Percentiles rank a stretch among this genome's conserved stretches.
phyloP scores from a whole-genome alignment of 2,797 vertebrate species.

The Ctenopoma kingsleyae region DNA sequence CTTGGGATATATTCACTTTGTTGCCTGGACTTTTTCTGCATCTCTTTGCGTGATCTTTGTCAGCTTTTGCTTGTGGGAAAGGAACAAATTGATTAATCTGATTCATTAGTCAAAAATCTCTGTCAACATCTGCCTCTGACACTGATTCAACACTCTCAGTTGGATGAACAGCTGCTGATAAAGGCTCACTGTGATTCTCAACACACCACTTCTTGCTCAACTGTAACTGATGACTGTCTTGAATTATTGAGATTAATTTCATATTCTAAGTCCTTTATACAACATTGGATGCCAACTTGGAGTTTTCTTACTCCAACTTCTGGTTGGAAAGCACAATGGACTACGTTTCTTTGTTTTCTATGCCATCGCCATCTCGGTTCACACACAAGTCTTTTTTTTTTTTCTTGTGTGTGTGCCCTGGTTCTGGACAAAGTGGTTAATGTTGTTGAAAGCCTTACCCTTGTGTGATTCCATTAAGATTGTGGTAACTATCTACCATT shows the following conservation, averaged over 20 bases:
- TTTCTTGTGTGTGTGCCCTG: constrained; percentile 1
- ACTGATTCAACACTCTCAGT: neutral
- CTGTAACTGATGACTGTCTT: neutral
- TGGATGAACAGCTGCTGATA: neutral
- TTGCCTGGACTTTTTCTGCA: constrained; percentile 1
- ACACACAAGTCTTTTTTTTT: neutral
- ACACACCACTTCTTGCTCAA: neutral
- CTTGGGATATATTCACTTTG: constrained; percentile 2
- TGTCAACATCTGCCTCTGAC: constrained; percentile 5
- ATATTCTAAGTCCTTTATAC: neutral
- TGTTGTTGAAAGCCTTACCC: neutral
- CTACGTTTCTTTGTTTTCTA: neutral
- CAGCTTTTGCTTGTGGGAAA: neutral
- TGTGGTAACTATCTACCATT: constrained; percentile 2
- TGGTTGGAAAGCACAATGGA: neutral
- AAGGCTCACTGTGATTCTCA: neutral
- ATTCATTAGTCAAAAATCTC: constrained; percentile 23
- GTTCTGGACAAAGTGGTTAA: neutral
- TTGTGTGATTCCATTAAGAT: neutral
- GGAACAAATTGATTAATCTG: constrained; percentile 16
- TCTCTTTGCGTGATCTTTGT: neutral
- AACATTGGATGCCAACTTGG: neutral
- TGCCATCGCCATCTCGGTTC: neutral
- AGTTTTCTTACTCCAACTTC: neutral
- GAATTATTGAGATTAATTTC: neutral